These are phyloP conservation scores for Drosophila paracracens DNA, from an alignment of 2,888 invertebrate genomes.

Conservation along the genomic window DNA sequence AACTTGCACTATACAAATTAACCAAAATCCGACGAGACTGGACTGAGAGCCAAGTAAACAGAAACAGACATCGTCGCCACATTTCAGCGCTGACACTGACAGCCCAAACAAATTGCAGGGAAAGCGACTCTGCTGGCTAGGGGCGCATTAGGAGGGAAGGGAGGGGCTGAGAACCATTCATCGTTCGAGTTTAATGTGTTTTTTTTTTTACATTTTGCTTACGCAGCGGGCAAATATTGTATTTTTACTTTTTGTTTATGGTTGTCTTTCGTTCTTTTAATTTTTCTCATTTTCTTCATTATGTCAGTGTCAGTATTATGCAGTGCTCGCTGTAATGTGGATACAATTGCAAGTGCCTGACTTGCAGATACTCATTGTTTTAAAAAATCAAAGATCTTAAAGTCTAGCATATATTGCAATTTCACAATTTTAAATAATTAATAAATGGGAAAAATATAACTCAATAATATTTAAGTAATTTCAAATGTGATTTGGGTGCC, in stretches of 20 bases:
- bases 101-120: constrained; percentile 75
- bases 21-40: constrained; percentile 40
- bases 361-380: constrained; percentile 4
- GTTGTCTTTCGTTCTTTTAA: constrained; percentile 14
- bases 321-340: constrained; percentile 36
- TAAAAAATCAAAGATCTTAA: neutral
- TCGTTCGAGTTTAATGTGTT: constrained; percentile 49
- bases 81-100: constrained; percentile 69
- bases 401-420: neutral
- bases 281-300: constrained; percentile 43
- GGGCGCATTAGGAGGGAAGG: neutral
- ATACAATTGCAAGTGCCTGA: neutral
- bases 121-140: neutral
- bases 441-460: neutral
- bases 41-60: constrained; percentile 53
- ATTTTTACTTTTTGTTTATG: constrained; percentile 24
- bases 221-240: constrained; percentile 30
- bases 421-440: neutral
- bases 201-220: constrained; percentile 36
- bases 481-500: neutral
- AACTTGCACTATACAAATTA: constrained; percentile 52
- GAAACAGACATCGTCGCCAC: constrained; percentile 65
- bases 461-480: neutral
- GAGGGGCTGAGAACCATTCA: constrained; percentile 39
- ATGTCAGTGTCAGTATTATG: constrained; percentile 60